Percentiles rank a stretch among this genome's conserved stretches.
Conservation (phyloP, 2,113 vertebrate species). For the Athene noctua region DNA sequence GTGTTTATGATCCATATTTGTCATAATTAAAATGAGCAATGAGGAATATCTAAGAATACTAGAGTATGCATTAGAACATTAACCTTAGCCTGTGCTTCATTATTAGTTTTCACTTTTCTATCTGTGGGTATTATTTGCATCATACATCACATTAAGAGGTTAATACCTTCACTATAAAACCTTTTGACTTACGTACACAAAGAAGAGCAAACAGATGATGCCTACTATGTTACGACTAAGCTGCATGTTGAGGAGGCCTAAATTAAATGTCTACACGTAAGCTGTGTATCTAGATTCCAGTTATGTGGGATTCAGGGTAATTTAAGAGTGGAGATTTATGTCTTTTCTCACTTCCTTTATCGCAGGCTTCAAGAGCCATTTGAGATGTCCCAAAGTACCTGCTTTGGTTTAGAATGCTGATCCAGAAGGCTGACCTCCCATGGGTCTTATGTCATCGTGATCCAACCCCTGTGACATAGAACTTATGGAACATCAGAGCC, state of each 20-base stretch:
- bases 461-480: neutral
- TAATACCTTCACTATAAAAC: rapidly evolving
- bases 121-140: neutral
- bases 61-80: neutral
- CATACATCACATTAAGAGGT: neutral
- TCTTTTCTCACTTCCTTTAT: neutral
- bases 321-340: neutral
- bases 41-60: neutral
- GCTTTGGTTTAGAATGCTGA: neutral
- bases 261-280: neutral
- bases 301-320: neutral
- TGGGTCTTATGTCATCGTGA: neutral
- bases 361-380: rapidly evolving
- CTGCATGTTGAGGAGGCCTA: neutral
- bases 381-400: neutral
- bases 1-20: neutral
- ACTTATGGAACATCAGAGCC: neutral
- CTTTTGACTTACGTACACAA: rapidly evolving
- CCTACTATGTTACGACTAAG: neutral
- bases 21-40: neutral
- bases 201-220: neutral
- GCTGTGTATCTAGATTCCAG: neutral
- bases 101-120: neutral
- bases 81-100: neutral
- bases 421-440: neutral